Evolutionary conservation across 2,888 invertebrate species (phyloP).

Genomic region (Cetonia aurata): DNA sequence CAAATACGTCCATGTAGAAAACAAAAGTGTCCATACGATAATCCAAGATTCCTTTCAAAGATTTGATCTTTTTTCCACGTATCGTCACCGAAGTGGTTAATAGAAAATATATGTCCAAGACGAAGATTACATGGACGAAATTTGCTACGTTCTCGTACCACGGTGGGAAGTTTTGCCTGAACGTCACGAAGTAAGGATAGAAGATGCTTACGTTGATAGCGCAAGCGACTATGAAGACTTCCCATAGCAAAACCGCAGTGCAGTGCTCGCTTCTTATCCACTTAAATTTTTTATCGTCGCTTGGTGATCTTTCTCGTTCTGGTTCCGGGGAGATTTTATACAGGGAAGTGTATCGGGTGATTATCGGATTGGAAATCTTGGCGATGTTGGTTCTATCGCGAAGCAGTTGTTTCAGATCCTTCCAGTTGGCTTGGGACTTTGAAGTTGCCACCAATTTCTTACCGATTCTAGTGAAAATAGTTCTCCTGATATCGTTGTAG

Average conservation of each 20-base stretch:
- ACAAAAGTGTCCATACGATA: slow-evolving; percentile 67
- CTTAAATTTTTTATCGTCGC: slow-evolving; percentile 49
- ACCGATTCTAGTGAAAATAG: slow-evolving; percentile 45
- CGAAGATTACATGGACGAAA: slow-evolving; percentile 64
- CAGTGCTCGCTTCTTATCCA: slow-evolving; percentile 69
- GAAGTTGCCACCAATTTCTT: slow-evolving; percentile 39
- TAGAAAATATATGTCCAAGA: slow-evolving; percentile 67
- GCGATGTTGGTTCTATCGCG: slow-evolving; percentile 7
- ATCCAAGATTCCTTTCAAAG: slow-evolving; percentile 64
- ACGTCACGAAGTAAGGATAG: slow-evolving; percentile 69
- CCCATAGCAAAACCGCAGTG: slow-evolving; percentile 68
- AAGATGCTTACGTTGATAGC: slow-evolving; percentile 66
- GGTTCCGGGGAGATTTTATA: slow-evolving; percentile 22
- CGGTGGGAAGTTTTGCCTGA: slow-evolving; percentile 64
- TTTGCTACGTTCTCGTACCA: slow-evolving; percentile 66
- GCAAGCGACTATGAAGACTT: slow-evolving; percentile 65
- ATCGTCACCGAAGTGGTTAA: slow-evolving; percentile 68
- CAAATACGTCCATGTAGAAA: slow-evolving; percentile 69
- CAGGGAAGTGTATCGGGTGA: slow-evolving; percentile 23
- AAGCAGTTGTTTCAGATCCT: slow-evolving; percentile 34
- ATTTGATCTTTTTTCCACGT: slow-evolving; percentile 61
- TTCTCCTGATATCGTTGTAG: slow-evolving; percentile 60
- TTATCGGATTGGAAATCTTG: slow-evolving; percentile 22
- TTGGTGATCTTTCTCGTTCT: neutral
- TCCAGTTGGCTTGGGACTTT: slow-evolving; percentile 34